A percentile compares a stretch with the other conserved stretches of the same genome.
phyloP scores from a whole-genome alignment of 2,797 vertebrate species.

The Halcyon badia region DNA sequence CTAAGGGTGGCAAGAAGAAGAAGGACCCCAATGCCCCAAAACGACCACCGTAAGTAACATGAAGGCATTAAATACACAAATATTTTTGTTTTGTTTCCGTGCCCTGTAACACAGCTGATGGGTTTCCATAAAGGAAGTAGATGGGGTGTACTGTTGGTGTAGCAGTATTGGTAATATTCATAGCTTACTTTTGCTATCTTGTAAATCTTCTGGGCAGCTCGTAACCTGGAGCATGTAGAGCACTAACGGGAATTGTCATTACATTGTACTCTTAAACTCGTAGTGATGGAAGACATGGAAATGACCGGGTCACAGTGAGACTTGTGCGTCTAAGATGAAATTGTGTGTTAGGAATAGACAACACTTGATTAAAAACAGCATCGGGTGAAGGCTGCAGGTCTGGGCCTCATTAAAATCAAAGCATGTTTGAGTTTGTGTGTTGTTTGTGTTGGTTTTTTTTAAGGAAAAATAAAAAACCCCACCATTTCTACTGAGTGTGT shows the following conservation, averaged over 20 bases:
- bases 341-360: background rate
- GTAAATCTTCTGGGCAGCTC: background rate
- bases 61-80: fast-evolving
- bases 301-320: background rate
- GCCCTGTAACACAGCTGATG: background rate
- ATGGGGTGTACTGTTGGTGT: background rate
- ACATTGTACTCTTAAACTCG: background rate
- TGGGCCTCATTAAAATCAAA: background rate
- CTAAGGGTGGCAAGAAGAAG: constrained; percentile 88
- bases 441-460: background rate
- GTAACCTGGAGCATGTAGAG: background rate
- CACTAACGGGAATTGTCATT: background rate
- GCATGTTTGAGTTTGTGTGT: fast-evolving
- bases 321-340: background rate
- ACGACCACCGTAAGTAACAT: constrained; percentile 86
- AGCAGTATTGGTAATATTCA: background rate
- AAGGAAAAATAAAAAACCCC: background rate
- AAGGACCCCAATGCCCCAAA: constrained; percentile 90
- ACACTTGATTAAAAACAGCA: fast-evolving
- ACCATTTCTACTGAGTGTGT: fast-evolving
- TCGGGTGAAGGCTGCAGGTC: background rate
- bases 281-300: background rate
- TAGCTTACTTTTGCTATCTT: background rate
- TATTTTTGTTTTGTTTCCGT: background rate
- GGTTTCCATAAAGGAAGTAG: background rate